These are phyloP conservation scores for Catharus fuscescens DNA, from an alignment of 2,113 vertebrate species.

Conservation along the genomic window DNA sequence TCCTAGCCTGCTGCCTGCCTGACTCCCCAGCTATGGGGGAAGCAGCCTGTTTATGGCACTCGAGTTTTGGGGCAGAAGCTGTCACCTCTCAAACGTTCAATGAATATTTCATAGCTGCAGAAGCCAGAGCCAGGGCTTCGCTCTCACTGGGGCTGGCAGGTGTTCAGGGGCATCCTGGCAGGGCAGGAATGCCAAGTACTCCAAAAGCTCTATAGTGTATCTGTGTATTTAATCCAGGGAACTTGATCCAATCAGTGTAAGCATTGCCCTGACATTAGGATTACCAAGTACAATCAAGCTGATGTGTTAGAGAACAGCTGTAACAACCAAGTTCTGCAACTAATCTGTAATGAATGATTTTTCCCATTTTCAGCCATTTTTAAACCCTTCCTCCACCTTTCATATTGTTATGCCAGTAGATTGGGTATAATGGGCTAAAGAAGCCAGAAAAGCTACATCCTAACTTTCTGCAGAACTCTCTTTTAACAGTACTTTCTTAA, in stretches of 20 bases:
- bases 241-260: background rate
- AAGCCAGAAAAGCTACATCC: background rate
- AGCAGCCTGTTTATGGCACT: background rate
- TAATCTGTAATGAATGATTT: background rate
- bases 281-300: background rate
- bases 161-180: background rate
- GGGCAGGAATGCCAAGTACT: background rate
- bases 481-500: background rate
- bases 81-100: background rate
- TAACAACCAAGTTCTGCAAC: background rate
- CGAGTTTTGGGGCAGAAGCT: background rate
- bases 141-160: background rate
- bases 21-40: background rate
- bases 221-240: background rate
- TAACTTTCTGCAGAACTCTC: background rate
- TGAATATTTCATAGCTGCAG: constrained; percentile 1
- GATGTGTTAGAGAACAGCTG: background rate
- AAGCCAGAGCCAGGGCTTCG: background rate
- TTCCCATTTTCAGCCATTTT: background rate
- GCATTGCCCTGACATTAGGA: background rate
- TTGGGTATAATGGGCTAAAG: background rate
- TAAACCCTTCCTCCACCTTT: background rate
- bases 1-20: constrained; percentile 8
- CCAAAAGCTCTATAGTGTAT: background rate
- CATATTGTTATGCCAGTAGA: background rate